phyloP scores from a whole-genome alignment of 2,888 invertebrate genomes.

The Girardia tigrina region DNA sequence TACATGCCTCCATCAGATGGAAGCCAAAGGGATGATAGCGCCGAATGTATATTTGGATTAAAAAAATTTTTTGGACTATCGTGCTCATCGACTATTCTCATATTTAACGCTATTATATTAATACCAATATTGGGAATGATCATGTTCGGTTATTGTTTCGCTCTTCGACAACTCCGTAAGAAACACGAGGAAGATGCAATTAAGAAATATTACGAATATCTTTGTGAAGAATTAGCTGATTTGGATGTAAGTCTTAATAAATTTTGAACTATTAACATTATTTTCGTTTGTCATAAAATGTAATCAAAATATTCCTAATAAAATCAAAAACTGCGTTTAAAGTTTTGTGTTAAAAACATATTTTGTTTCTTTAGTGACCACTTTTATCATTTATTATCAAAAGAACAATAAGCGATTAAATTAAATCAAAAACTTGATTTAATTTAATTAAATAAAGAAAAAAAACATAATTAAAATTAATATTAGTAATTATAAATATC shows the following conservation, averaged over 20 bases:
- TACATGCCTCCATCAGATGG: not conserved
- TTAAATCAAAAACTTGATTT: no score
- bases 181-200: not conserved
- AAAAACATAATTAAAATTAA: no score
- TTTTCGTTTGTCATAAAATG: no score
- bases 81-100: not conserved
- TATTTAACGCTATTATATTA: not conserved
- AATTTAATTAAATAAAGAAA: no score
- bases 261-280: no score
- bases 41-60: not conserved
- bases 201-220: conserved; percentile 30
- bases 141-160: not conserved
- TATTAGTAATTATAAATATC: no score
- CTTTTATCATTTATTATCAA: no score
- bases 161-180: not conserved
- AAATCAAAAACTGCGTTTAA: no score
- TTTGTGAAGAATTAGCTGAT: conserved; percentile 31
- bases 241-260: conserved; percentile 26
- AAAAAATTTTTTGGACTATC: not conserved
- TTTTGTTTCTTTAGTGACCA: no score
- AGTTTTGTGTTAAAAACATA: no score
- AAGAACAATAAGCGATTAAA: no score
- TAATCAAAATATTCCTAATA: no score
- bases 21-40: not conserved
- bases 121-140: not conserved